Conservation (phyloP, 1,140 invertebrate genomes). For the Agrypnia vestita region DNA sequence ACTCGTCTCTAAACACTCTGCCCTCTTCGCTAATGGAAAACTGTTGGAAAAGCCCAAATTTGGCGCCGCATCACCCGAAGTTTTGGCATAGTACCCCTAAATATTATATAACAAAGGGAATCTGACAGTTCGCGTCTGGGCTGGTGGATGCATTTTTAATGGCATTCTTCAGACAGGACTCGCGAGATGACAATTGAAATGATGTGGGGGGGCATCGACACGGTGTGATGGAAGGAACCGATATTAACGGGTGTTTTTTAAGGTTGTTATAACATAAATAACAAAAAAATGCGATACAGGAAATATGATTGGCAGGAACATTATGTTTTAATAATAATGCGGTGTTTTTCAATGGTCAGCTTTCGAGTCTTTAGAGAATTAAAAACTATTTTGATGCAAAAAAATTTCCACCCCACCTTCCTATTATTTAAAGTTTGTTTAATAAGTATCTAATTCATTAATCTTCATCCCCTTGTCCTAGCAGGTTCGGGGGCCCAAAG, state of each 20-base stretch:
- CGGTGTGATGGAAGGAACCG: conserved; percentile 10
- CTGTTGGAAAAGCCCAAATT: conserved; percentile 56
- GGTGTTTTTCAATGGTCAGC: too few relatives aligned
- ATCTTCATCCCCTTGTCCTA: too few relatives aligned
- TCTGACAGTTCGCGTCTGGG: conserved; percentile 3
- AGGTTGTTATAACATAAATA: too few relatives aligned
- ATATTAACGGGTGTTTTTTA: background rate
- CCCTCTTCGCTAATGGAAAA: conserved; percentile 55
- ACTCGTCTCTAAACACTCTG: conserved; percentile 55
- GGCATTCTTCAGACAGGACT: conserved; percentile 3
- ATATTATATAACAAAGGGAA: conserved; percentile 38
- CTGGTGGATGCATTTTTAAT: conserved; percentile 24
- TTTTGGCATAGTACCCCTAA: background rate
- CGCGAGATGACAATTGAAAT: conserved; percentile 31
- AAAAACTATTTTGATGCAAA: too few relatives aligned
- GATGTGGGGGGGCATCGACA: conserved; percentile 24
- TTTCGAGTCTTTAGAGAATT: too few relatives aligned
- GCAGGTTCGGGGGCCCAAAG: too few relatives aligned
- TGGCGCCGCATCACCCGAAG: conserved; percentile 12
- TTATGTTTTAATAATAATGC: too few relatives aligned
- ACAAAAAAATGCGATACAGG: too few relatives aligned
- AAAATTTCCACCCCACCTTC: too few relatives aligned
- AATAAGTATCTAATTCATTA: too few relatives aligned
- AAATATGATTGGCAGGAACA: too few relatives aligned
- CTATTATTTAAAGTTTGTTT: too few relatives aligned